Evolutionary conservation across 1,140 invertebrate genomes (phyloP).

Genomic region (Ephestia elutella): DNA sequence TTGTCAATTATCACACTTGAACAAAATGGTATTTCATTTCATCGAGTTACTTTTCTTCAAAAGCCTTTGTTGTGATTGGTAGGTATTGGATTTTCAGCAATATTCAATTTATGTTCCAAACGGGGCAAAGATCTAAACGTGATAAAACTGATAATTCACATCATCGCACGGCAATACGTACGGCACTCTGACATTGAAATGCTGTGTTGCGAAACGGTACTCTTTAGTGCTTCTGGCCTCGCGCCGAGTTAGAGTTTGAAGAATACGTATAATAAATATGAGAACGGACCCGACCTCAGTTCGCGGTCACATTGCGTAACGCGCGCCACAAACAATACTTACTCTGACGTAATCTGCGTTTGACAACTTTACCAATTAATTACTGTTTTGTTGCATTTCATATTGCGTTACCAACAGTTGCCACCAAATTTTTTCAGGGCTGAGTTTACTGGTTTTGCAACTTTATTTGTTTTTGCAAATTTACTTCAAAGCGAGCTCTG

Average conservation of each 20-base stretch:
- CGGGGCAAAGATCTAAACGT: background rate
- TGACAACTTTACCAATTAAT: conserved; percentile 27
- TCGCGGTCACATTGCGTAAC: conserved; percentile 69
- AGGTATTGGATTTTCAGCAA: too few species aligned
- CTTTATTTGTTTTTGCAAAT: background rate
- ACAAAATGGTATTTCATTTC: too few species aligned
- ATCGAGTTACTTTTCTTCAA: too few species aligned
- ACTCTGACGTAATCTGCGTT: conserved; percentile 36
- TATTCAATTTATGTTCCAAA: background rate
- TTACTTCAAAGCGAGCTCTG: background rate
- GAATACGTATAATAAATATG: conserved; percentile 72
- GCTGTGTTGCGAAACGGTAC: conserved; percentile 66
- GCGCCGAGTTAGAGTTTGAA: conserved; percentile 53
- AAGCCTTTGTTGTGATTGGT: too few species aligned
- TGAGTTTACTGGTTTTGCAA: conserved; percentile 1
- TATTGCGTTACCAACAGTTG: conserved; percentile 10
- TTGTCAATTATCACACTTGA: too few species aligned
- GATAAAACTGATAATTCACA: conserved; percentile 14
- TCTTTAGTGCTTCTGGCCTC: conserved; percentile 67
- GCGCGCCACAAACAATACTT: conserved; percentile 58
- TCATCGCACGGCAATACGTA: conserved; percentile 34
- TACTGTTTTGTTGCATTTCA: conserved; percentile 13
- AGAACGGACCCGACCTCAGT: conserved; percentile 66
- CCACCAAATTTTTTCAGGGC: conserved; percentile 9
- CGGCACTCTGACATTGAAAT: conserved; percentile 66